Percentiles rank a stretch among this genome's conserved stretches.
Evolutionary conservation across 1,140 invertebrate species (phyloP).

Genomic region (Drosophila insularis): DNA sequence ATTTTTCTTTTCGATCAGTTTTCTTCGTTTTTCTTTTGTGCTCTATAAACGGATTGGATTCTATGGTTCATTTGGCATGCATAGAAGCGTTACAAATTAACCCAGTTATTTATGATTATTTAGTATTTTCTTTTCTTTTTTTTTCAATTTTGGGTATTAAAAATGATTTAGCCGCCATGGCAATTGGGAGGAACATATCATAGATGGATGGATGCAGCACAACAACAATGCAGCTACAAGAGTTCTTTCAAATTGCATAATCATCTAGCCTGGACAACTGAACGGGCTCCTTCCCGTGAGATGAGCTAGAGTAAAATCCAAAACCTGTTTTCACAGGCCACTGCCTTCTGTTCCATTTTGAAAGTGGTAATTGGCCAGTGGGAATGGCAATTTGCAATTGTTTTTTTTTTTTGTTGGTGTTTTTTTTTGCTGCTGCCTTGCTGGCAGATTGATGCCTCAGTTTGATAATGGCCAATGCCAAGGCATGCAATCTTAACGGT

Average conservation of each 20-base stretch:
- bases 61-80: slow-evolving; percentile 73
- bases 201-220: no score
- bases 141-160: slow-evolving; percentile 56
- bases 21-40: background rate
- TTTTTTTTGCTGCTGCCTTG: slow-evolving; percentile 17
- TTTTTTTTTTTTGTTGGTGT: slow-evolving; percentile 20
- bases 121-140: background rate
- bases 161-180: slow-evolving; percentile 61
- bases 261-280: slow-evolving; percentile 36
- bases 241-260: slow-evolving; percentile 73
- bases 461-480: slow-evolving; percentile 71
- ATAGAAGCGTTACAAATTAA: slow-evolving; percentile 78
- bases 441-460: slow-evolving; percentile 70
- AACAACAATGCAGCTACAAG: slow-evolving; percentile 21
- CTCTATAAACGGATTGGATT: slow-evolving; percentile 53
- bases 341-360: slow-evolving; percentile 57
- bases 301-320: background rate
- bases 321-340: slow-evolving; percentile 18
- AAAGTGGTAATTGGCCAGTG: slow-evolving; percentile 56
- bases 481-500: slow-evolving; percentile 78
- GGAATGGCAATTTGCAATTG: slow-evolving; percentile 70
- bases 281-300: background rate
- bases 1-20: background rate
- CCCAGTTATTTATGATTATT: slow-evolving; percentile 80
- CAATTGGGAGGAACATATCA: background rate